A percentile compares a stretch with the other conserved stretches of the same genome.
Conservation (phyloP, 2,888 invertebrate genomes). For the Drosophila borealis region DNA sequence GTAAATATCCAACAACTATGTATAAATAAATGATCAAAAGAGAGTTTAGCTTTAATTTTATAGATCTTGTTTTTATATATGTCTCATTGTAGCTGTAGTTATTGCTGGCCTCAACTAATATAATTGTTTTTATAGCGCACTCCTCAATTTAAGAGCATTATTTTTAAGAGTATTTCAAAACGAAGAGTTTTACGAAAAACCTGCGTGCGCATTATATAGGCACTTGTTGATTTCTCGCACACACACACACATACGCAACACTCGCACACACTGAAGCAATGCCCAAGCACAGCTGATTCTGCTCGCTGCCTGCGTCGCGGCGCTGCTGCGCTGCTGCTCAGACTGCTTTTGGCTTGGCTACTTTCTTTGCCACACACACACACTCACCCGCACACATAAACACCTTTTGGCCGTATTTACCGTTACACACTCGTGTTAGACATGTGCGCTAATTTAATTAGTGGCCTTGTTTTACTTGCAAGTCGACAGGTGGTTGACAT, state of each 20-base stretch:
- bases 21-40: too few species aligned
- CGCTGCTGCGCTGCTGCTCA: conserved; percentile 20
- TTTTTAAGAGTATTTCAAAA: conserved; percentile 32
- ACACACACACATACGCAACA: conserved; percentile 26
- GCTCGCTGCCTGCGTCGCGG: conserved; percentile 37
- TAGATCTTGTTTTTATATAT: not conserved
- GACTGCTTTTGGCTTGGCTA: conserved; percentile 15
- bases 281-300: conserved; percentile 60
- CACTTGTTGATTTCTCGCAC: conserved; percentile 73
- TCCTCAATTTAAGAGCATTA: conserved; percentile 29
- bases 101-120: conserved; percentile 1
- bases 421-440: conserved; percentile 43
- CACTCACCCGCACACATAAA: conserved; percentile 7
- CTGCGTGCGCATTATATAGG: conserved; percentile 66
- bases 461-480: conserved; percentile 54
- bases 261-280: conserved; percentile 5
- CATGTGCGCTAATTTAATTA: conserved; percentile 76
- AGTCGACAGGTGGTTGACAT: conserved; percentile 77
- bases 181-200: conserved; percentile 17
- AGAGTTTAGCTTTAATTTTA: not conserved
- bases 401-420: conserved; percentile 6
- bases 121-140: conserved; percentile 5
- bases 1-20: too few species aligned
- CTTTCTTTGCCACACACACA: conserved; percentile 24
- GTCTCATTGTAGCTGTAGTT: not conserved